Evolutionary conservation across 1,140 invertebrate species (phyloP).

Genomic region (Theocolax elegans): DNA sequence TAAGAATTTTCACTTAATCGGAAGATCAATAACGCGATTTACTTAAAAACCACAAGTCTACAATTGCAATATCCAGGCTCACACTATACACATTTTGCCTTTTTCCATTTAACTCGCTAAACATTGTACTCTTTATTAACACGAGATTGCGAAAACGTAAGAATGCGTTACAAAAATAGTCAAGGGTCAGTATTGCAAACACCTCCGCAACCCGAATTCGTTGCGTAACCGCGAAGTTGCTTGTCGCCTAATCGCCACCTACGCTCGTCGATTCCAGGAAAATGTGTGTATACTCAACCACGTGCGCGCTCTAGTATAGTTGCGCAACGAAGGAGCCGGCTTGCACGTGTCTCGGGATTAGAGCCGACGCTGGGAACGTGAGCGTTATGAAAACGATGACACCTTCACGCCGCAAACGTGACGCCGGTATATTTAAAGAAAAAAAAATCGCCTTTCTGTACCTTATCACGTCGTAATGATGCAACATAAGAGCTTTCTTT

Average conservation of each 20-base stretch:
- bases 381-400: constrained; percentile 19
- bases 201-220: background rate
- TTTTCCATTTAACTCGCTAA: too few relatives aligned
- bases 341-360: constrained; percentile 15
- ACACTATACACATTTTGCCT: too few relatives aligned
- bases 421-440: too few relatives aligned
- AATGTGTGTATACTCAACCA: too few relatives aligned
- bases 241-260: background rate
- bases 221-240: background rate
- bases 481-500: background rate
- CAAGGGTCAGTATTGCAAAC: constrained; percentile 1
- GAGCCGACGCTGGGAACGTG: constrained; percentile 10
- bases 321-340: constrained; percentile 9
- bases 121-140: too few relatives aligned
- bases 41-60: too few relatives aligned
- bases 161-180: too few relatives aligned
- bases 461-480: background rate
- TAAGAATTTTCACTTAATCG: too few relatives aligned
- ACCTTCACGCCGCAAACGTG: background rate
- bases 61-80: too few relatives aligned
- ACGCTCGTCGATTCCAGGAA: too few relatives aligned
- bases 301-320: background rate
- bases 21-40: too few relatives aligned
- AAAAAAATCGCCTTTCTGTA: background rate
- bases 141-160: too few relatives aligned